Percentiles rank a stretch among this genome's conserved stretches.
Evolutionary conservation across 2,888 invertebrate genomes (phyloP).

Genomic region (Drosophila antonietae): DNA sequence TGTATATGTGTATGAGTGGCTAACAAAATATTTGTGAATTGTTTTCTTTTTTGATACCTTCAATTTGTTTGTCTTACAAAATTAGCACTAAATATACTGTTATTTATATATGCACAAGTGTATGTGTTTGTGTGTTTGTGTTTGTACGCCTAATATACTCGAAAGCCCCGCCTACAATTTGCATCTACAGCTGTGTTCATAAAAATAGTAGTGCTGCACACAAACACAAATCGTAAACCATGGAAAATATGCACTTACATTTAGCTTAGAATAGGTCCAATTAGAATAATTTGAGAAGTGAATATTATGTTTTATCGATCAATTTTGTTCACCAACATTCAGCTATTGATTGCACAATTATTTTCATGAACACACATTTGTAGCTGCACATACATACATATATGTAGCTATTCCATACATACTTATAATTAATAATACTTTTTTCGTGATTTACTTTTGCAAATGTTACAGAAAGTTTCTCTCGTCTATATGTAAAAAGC

Average conservation of each 20-base stretch:
- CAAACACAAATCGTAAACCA: background rate
- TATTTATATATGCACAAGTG: conserved; percentile 7
- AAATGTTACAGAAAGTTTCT: conserved; percentile 36
- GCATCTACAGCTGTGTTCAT: background rate
- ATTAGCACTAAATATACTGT: conserved; percentile 66
- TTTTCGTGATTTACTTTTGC: conserved; percentile 10
- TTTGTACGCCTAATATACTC: conserved; percentile 8
- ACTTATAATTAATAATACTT: conserved; percentile 55
- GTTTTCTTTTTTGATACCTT: conserved; percentile 6
- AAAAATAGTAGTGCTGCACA: background rate
- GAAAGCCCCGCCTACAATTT: conserved; percentile 7
- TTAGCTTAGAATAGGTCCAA: too few relatives aligned
- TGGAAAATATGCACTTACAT: too few relatives aligned
- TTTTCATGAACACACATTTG: background rate
- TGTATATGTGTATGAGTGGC: conserved; percentile 2
- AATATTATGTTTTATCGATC: background rate
- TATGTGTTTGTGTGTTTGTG: conserved; percentile 17
- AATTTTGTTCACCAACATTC: background rate
- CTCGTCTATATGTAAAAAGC: conserved; percentile 33
- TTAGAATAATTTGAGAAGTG: too few relatives aligned
- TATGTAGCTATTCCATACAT: conserved; percentile 21
- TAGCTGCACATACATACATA: conserved; percentile 1
- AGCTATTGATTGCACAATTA: background rate
- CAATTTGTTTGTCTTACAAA: conserved; percentile 27
- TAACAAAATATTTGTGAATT: conserved; percentile 22